Percentiles rank a stretch among this genome's conserved stretches.
These are phyloP conservation scores for Xiphydria camelus DNA, from an alignment of 2,888 invertebrate species.

Conservation along the genomic window DNA sequence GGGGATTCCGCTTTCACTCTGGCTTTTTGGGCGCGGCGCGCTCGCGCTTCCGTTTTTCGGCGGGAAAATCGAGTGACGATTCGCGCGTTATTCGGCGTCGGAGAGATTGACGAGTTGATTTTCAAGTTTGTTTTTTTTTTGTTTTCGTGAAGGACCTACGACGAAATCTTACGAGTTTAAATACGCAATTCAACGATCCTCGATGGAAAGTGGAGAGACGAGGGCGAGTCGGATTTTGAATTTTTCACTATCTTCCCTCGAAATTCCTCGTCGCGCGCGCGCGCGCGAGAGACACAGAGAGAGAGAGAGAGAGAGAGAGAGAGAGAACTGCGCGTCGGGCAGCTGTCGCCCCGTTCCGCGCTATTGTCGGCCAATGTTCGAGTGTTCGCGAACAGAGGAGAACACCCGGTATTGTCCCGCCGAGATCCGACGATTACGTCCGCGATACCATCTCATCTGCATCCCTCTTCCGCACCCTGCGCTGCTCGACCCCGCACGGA, in stretches of 20 bases:
- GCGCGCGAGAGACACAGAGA: constrained; percentile 9
- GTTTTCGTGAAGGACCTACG: no score
- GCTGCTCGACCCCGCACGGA: background rate
- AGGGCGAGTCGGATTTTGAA: no score
- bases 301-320: no score
- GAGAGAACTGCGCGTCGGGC: constrained; percentile 47
- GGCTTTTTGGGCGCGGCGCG: background rate
- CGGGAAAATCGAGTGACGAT: constrained; percentile 2
- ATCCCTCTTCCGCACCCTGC: constrained; percentile 36
- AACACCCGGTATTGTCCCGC: constrained; percentile 54
- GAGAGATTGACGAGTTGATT: no score
- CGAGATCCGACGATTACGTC: constrained; percentile 54
- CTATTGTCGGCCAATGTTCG: constrained; percentile 55
- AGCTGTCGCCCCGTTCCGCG: constrained; percentile 54
- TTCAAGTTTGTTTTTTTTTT: no score
- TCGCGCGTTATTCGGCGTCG: background rate
- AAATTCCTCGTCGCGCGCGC: constrained; percentile 22
- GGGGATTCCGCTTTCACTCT: constrained; percentile 13
- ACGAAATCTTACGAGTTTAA: no score
- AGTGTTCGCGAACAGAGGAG: constrained; percentile 54
- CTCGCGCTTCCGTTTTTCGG: constrained; percentile 1
- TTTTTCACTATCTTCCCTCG: constrained; percentile 17
- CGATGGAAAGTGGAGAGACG: no score
- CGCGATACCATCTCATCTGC: constrained; percentile 56
- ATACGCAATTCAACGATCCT: no score